Conservation (phyloP, 2,888 invertebrate species). For the Brachycybe producta region DNA sequence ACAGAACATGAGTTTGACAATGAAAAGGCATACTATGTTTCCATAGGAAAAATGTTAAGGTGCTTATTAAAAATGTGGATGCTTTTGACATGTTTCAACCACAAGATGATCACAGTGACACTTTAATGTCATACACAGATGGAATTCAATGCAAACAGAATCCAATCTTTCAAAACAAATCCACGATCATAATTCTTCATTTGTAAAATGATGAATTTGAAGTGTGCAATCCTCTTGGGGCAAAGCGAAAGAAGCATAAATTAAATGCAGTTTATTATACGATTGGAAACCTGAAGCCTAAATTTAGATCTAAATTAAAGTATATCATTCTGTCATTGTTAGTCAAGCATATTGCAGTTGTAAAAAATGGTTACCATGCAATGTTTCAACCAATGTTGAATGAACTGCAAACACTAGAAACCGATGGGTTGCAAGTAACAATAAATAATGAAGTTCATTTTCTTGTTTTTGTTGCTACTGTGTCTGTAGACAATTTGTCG, state of each 20-base stretch:
- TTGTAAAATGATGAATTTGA: conserved; percentile 4
- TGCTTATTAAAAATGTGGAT: too few species aligned
- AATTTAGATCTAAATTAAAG: background rate
- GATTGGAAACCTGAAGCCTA: background rate
- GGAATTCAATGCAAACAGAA: too few species aligned
- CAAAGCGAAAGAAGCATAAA: background rate
- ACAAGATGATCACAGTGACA: too few species aligned
- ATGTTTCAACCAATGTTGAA: background rate
- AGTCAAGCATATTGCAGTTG: background rate
- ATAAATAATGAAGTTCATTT: background rate
- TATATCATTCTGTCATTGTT: background rate
- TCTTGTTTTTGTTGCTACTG: background rate
- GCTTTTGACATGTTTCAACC: too few species aligned
- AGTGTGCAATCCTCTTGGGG: background rate
- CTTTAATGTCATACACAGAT: too few species aligned
- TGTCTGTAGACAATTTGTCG: background rate
- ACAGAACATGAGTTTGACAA: too few species aligned
- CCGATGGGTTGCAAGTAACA: background rate
- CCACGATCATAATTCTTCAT: too few species aligned
- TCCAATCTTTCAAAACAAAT: too few species aligned
- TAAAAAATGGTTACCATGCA: background rate
- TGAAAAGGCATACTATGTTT: too few species aligned
- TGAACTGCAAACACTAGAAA: background rate
- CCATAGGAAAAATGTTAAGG: too few species aligned
- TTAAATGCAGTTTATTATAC: background rate